Conservation (phyloP, 92 coral and sea anemone genomes). For the Ricordea florida region DNA sequence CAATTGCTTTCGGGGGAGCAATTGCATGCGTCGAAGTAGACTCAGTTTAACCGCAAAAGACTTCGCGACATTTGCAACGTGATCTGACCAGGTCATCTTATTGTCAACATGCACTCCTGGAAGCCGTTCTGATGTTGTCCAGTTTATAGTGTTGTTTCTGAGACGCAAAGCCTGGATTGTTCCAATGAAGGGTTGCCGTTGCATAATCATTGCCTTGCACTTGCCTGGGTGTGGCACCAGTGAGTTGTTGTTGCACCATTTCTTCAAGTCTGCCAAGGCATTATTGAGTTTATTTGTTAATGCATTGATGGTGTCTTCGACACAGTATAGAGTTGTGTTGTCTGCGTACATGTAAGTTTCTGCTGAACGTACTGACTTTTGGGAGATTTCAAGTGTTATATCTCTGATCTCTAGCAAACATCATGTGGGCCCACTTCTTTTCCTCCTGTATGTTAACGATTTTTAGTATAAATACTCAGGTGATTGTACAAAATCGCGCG, state of each 20-base stretch:
- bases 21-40: no score
- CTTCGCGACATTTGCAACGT: background rate
- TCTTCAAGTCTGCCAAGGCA: background rate
- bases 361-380: no score
- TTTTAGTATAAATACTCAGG: no score
- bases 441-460: no score
- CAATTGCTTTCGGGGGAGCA: no score
- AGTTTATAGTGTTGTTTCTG: background rate
- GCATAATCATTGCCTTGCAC: slow-evolving; percentile 6
- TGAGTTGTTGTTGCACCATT: background rate
- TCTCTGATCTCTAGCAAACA: no score
- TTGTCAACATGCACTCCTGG: background rate
- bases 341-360: background rate
- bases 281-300: background rate
- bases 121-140: background rate
- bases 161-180: background rate
- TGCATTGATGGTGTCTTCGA: background rate
- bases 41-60: no score
- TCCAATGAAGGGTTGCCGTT: background rate
- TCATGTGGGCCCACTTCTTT: no score
- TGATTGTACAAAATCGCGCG: no score
- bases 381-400: no score
- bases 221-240: slow-evolving; percentile 5
- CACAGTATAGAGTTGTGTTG: slow-evolving; percentile 11
- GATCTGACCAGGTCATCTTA: background rate